Conservation (phyloP, 1,140 invertebrate genomes). For the Papilio glaucus region DNA sequence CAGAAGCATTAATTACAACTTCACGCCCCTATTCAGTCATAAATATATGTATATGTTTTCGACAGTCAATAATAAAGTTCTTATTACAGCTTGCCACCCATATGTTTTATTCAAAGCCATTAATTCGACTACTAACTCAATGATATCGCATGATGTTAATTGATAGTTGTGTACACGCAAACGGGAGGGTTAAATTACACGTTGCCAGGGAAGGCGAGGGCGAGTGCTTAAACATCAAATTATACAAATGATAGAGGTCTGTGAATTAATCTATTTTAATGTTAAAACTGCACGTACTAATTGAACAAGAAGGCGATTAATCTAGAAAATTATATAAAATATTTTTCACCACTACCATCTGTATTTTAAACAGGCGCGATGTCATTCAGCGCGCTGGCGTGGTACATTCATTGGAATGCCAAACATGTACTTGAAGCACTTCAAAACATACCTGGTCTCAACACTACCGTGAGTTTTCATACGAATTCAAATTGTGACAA, state of each 20-base stretch:
- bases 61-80: not conserved
- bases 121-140: conserved; percentile 16
- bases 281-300: not conserved
- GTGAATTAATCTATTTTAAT: conserved; percentile 13
- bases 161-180: conserved; percentile 19
- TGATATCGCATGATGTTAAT: conserved; percentile 15
- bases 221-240: conserved; percentile 17
- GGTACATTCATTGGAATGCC: too few species aligned
- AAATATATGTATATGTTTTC: not conserved
- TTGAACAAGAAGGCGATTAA: not conserved
- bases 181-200: conserved; percentile 17
- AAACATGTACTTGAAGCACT: too few species aligned
- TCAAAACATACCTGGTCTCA: too few species aligned
- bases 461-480: too few species aligned
- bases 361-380: too few species aligned
- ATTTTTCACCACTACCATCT: too few species aligned
- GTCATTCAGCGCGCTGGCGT: too few species aligned
- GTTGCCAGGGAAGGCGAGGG: not conserved
- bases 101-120: not conserved
- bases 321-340: too few species aligned
- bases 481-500: too few species aligned
- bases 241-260: conserved; percentile 14
- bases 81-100: not conserved
- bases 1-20: too few species aligned
- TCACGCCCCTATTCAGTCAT: too few species aligned